Evolutionary conservation across 2,797 vertebrate species (phyloP), one percentile per base, ranked within the genome.

Genomic region (Dromococcyx pavoninus): DNA sequence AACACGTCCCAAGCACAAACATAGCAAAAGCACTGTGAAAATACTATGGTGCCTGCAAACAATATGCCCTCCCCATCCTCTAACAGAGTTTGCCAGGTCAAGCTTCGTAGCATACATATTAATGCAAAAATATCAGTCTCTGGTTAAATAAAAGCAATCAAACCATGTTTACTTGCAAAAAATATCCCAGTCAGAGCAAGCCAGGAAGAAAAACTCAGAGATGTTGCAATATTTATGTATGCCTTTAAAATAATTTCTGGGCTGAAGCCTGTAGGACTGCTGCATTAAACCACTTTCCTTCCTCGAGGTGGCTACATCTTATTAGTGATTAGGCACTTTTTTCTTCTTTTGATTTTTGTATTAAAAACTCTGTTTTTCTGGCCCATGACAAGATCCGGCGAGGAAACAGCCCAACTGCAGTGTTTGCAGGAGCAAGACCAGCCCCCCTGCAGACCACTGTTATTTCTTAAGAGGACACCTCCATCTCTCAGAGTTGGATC

Each of bases 61-160:
- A 89, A 43, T 13, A 30, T 0, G 0, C 13, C 50, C 32, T 50
- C 33, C 56, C 46, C 5, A 0, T 18, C 18, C 53, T 57, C 39
- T 46, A 35, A 61, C 0, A 1, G 17, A 39, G 35, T 58, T 43
- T 66, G 33, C 41, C 37, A 18, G 0, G 1, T 57, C 17, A 21
- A 46, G 32, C 37, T 91, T 75, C 4, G 0, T 5, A 51, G 39
- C 25, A 79, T 74, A n/a, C 41, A 41, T 53, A 57, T 27, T 30
- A 60, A 57, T 24, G 25, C 51, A 61, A 74, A 88, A 27, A 2
- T 60, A 39, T 10, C 3, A 2, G 30, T 39, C 53, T 77, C 78
- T 41, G 46, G n/a, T 15, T 61, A 27, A 94, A 82, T 41, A 87
- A 95, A 84, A 88, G 43, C 35, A 57, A 85, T 48, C 17, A 16